These are phyloP conservation scores for Nyleta sp. DNA, from an alignment of 2,888 invertebrate genomes.

Conservation along the genomic window DNA sequence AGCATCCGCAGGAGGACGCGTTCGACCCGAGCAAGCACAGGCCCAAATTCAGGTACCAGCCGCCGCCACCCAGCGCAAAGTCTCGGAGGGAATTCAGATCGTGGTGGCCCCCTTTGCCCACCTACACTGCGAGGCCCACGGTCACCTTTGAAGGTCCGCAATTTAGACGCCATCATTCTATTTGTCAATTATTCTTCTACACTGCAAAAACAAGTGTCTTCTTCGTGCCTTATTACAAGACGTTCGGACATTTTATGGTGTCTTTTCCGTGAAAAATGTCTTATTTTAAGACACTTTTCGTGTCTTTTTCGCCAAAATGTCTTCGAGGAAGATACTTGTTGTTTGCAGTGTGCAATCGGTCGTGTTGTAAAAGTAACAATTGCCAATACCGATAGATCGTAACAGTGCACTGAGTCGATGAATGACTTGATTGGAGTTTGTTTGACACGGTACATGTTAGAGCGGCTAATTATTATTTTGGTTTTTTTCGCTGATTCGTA, in stretches of 20 bases:
- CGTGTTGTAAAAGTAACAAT: constrained; percentile 23
- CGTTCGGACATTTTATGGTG: too few species aligned
- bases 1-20: constrained; percentile 80
- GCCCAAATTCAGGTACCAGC: constrained; percentile 90
- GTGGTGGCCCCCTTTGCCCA: constrained; percentile 84
- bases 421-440: constrained; percentile 42
- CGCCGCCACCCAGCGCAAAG: constrained; percentile 84
- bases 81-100: constrained; percentile 82
- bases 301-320: too few species aligned
- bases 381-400: constrained; percentile 75
- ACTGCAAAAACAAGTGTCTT: too few species aligned
- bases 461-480: constrained; percentile 74
- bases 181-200: not conserved
- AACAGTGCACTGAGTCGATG: constrained; percentile 47
- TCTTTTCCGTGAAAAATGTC: too few species aligned
- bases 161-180: constrained; percentile 3
- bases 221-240: too few species aligned
- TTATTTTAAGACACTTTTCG: too few species aligned
- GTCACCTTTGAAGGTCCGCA: constrained; percentile 89
- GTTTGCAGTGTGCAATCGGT: too few species aligned
- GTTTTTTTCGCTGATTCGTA: constrained; percentile 74
- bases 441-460: constrained; percentile 52
- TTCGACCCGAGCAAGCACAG: constrained; percentile 90
- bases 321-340: too few species aligned
- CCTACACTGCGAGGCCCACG: constrained; percentile 85